These are phyloP conservation scores for Carassius carassius DNA, from an alignment of 2,113 vertebrate species.

Conservation along the genomic window DNA sequence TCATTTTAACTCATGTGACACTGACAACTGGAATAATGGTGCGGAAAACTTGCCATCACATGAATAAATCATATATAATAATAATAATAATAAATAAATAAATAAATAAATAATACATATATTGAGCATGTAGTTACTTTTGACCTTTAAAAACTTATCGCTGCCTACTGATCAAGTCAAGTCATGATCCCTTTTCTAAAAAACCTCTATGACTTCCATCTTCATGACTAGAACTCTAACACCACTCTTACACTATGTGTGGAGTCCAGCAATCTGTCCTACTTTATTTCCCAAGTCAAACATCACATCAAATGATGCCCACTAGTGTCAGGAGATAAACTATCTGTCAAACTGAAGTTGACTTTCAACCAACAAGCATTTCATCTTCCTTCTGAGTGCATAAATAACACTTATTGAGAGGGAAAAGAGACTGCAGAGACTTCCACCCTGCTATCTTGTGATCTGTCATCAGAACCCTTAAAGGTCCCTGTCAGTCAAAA, in stretches of 20 bases:
- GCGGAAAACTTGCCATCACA: too few relatives aligned
- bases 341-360: slow-evolving; percentile 33
- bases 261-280: neutral
- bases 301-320: slow-evolving; percentile 6
- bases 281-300: slow-evolving; percentile 32
- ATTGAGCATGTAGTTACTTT: neutral
- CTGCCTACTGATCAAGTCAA: neutral
- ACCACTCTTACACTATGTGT: neutral
- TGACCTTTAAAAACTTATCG: neutral
- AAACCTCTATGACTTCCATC: neutral
- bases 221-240: neutral
- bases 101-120: too few relatives aligned
- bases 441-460: neutral
- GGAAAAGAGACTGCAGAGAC: neutral
- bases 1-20: too few relatives aligned
- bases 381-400: slow-evolving; percentile 20
- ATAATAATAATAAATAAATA: too few relatives aligned
- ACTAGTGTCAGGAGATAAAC: slow-evolving; percentile 28
- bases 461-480: slow-evolving; percentile 17
- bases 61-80: too few relatives aligned
- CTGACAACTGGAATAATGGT: too few relatives aligned
- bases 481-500: slow-evolving; percentile 33
- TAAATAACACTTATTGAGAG: slow-evolving; percentile 32
- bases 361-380: slow-evolving; percentile 30
- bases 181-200: neutral